Base-by-base conservation (phyloP, 2,888 invertebrate genomes). In the Euplexia lucipara region DNA sequence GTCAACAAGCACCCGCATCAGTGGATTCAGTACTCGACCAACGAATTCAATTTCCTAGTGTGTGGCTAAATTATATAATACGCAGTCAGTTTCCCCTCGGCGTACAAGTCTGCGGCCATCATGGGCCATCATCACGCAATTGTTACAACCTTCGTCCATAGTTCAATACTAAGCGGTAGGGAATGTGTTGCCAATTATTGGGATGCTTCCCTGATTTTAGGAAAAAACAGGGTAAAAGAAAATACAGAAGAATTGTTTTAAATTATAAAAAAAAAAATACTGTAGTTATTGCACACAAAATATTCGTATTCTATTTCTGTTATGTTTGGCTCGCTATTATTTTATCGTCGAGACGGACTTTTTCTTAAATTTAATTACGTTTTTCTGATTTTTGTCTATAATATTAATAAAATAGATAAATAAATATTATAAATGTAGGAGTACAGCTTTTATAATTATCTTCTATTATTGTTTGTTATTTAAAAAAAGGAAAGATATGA, bases 121-220 rank as follows among this genome's bases (percentile, higher is more conserved):
- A 75, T 74, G 67, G 69, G 76, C 74, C 77, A 79, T 79, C 78
- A 77, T 70, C 63, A 75, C 63, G 75, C 85, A 84, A 86, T 86
- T 86, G 84, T 78, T 84, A 77, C 84, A 86, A 79, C 86, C 86
- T 86, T 86, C 85, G 83, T 68, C 54, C 61, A 69, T 73, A 82
- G 75, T 73, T 78, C 73, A 81, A 73, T 78, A 73, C 52, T 79
- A 63, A 70, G 59, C 68, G 70, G 12, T 83, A 79, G 72, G 72
- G 65, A 75, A 44, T 69, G 79, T 37, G 67, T 72, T 76, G 68
- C 78, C 69, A 57, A 57, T 61, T 70, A 49, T 8, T 18, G 2
- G 5, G 5, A 14, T 8, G 2, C 0, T 64, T 65, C 51, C 70
- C 53, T 30, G 18, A 14, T 35, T 34, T 70, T 12, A 8, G 34